Evolutionary conservation across 2,797 vertebrate genomes (phyloP).

Genomic region (Gymnothorax reevesii): DNA sequence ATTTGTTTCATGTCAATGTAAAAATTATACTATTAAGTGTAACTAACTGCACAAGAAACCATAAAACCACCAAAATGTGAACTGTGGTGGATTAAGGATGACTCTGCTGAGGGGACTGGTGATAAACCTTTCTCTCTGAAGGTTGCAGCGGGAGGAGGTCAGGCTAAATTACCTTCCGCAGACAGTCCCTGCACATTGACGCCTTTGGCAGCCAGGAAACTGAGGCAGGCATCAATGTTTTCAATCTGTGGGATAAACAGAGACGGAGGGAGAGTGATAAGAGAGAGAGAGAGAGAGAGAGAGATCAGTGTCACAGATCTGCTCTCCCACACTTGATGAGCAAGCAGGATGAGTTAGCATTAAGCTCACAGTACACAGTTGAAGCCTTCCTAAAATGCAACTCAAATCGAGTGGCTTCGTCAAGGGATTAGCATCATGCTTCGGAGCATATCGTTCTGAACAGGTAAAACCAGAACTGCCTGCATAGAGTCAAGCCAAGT

Average conservation of each 20-base stretch:
- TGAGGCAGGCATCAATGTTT: constrained; percentile 96
- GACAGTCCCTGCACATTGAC: constrained; percentile 98
- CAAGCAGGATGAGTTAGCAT: no score
- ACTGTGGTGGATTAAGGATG: neutral
- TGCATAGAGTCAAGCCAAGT: neutral
- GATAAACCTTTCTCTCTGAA: neutral
- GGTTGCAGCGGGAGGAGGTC: no score
- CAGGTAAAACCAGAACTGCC: neutral
- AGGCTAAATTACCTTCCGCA: constrained; percentile 85
- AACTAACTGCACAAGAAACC: neutral
- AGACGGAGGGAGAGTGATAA: neutral
- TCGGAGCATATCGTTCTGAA: neutral
- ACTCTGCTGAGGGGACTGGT: no score
- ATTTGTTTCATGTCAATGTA: neutral
- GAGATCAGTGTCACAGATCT: no score
- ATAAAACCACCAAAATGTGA: neutral
- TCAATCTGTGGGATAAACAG: constrained; percentile 79
- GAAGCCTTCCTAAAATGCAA: neutral
- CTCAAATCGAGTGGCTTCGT: neutral
- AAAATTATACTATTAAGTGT: neutral
- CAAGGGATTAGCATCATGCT: neutral
- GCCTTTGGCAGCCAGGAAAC: constrained; percentile 96
- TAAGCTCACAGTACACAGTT: neutral
- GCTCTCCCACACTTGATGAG: no score
- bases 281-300: no score